Conservation (phyloP, 2,888 invertebrate genomes). For the Dendrolimus houi region DNA sequence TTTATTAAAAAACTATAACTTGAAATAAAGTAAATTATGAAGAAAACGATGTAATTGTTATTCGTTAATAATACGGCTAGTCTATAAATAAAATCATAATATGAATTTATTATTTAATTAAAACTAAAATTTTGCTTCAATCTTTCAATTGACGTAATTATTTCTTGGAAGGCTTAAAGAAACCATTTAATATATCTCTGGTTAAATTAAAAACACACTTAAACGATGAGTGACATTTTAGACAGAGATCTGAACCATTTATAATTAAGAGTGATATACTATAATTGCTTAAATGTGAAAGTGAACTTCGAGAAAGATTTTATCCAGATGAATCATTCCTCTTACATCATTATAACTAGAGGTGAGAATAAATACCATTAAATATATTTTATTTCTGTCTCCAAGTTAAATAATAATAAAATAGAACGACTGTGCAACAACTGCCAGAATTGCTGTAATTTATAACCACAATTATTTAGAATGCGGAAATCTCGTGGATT, state of each 20-base stretch:
- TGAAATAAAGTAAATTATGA: no score
- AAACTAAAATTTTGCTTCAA: conserved; percentile 8
- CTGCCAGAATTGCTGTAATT: conserved; percentile 48
- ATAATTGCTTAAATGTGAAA: conserved; percentile 46
- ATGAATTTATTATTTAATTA: conserved; percentile 6
- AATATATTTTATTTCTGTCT: conserved; percentile 26
- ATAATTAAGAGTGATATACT: conserved; percentile 62
- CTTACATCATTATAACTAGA: conserved; percentile 11
- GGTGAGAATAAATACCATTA: conserved; percentile 34
- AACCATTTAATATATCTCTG: conserved; percentile 2
- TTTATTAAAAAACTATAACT: no score
- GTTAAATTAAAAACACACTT: conserved; percentile 10
- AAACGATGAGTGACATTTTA: conserved; percentile 37
- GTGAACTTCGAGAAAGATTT: conserved; percentile 16
- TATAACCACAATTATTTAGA: conserved; percentile 40
- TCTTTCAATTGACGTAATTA: not conserved
- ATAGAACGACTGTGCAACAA: conserved; percentile 31
- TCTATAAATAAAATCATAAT: no score
- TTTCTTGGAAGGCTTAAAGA: not conserved
- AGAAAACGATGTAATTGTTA: no score
- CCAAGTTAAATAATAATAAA: conserved; percentile 22
- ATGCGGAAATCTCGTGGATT: conserved; percentile 41
- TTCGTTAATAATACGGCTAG: no score
- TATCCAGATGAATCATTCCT: no score
- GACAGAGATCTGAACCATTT: conserved; percentile 42